Percentiles rank a stretch among this genome's conserved stretches.
Evolutionary conservation across 2,113 vertebrate species (phyloP).

Genomic region (Meleagris gallopavo): DNA sequence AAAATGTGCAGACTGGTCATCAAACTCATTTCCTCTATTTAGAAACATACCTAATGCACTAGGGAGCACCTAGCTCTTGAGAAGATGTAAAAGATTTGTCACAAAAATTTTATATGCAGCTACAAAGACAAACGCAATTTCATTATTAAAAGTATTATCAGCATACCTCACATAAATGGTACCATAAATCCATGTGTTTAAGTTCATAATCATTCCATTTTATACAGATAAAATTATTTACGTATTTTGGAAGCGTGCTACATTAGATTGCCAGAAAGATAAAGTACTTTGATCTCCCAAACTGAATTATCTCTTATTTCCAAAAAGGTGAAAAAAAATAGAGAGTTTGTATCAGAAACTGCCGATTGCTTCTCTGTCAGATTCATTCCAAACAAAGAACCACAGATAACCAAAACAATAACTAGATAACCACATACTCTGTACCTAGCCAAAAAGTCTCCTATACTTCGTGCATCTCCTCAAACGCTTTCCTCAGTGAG

Average conservation of each 20-base stretch:
- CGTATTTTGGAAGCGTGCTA: neutral
- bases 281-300: neutral
- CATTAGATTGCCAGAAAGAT: neutral
- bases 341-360: neutral
- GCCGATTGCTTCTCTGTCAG: neutral
- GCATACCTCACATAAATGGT: neutral
- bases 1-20: neutral
- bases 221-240: neutral
- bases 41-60: neutral
- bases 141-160: neutral
- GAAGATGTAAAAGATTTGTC: neutral
- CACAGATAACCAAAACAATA: slow-evolving; percentile 15
- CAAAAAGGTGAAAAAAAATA: neutral
- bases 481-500: accelerated
- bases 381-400: slow-evolving; percentile 20
- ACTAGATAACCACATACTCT: neutral
- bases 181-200: neutral
- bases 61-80: neutral
- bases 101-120: neutral
- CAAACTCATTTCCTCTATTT: neutral
- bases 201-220: neutral
- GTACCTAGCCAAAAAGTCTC: neutral
- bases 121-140: neutral
- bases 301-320: neutral
- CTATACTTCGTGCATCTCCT: neutral